Base-by-base conservation (phyloP, 2,888 invertebrate species). In the Caenorhabditis sp. region DNA sequence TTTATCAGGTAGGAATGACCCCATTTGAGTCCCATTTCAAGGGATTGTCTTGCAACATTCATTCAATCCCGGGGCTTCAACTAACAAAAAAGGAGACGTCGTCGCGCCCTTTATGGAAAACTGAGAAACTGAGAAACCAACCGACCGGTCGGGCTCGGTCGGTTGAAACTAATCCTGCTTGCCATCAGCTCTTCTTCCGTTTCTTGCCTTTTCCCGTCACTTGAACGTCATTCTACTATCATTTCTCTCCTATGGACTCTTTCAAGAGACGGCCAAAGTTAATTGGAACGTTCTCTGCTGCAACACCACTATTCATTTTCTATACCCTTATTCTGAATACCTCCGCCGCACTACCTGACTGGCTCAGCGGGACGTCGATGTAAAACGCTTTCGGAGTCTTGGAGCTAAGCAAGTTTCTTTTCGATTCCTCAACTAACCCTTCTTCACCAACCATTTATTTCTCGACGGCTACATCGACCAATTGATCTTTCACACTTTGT, bases 151-250 rank as follows among this genome's bases (percentile, higher is more conserved):
- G 76, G 58, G 67, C 67, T 56, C 58, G 76, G 58, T 44, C 58
- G 76, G 58, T 76, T 76, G 76, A 76, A 76, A 76, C 76, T 76
- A 76, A 76, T 76, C 76, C 76, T n/a, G n/a, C n/a, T 51, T 9
- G 9, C 24, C 64, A 22, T 18, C 56, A 67, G 64, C 65, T 61
- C 64, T 37, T 44, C 24, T 53, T 32, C 8, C 24, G 11, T 40
- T 65, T 28, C 51, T 50, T n/a, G 9, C 44, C 24, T 40, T 50
- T 37, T 40, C 47, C 40, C 61, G 67, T 47, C 32, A 67, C 60
- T 51, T 74, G 67, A 74, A 74, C 74, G 65, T 74, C 65, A 74
- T 67, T 74, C 60, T 74, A 74, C 74, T 74, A 74, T 67, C 74
- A 60, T 40, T 9, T 55, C 55, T n/a, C 50, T 70, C 44, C 28